A percentile compares a stretch with the other conserved stretches of the same genome.
Evolutionary conservation across 2,888 invertebrate genomes (phyloP).

Genomic region (Hemaris fuciformis): DNA sequence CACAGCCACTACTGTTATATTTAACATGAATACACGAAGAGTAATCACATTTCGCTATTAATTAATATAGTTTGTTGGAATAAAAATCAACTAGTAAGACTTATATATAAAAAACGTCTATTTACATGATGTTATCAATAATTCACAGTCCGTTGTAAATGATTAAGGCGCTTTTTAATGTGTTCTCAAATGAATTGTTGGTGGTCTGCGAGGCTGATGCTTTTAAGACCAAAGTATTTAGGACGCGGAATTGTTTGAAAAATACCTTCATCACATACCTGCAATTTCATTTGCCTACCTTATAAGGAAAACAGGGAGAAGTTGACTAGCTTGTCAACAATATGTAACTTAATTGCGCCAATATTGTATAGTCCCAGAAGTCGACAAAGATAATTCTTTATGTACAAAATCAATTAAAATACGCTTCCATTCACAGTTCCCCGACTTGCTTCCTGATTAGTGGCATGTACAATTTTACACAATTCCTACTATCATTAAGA

Average conservation of each 20-base stretch:
- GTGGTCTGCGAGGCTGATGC: neutral
- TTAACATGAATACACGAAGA: constrained; percentile 14
- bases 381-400: neutral
- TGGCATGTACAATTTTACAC: neutral
- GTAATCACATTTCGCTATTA: constrained; percentile 20
- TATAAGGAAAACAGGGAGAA: neutral
- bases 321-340: neutral
- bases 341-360: neutral
- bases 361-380: neutral
- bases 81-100: neutral
- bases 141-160: neutral
- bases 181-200: neutral
- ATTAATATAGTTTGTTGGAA: neutral
- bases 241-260: neutral
- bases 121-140: neutral
- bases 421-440: neutral
- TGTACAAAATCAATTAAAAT: neutral
- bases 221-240: neutral
- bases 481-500: neutral
- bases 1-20: constrained; percentile 25
- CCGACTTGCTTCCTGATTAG: neutral
- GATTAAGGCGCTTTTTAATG: neutral
- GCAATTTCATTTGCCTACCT: neutral
- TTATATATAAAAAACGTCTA: neutral
- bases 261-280: neutral